phyloP scores from a whole-genome alignment of 2,113 vertebrate species.

The Sylvilagus bachmani region DNA sequence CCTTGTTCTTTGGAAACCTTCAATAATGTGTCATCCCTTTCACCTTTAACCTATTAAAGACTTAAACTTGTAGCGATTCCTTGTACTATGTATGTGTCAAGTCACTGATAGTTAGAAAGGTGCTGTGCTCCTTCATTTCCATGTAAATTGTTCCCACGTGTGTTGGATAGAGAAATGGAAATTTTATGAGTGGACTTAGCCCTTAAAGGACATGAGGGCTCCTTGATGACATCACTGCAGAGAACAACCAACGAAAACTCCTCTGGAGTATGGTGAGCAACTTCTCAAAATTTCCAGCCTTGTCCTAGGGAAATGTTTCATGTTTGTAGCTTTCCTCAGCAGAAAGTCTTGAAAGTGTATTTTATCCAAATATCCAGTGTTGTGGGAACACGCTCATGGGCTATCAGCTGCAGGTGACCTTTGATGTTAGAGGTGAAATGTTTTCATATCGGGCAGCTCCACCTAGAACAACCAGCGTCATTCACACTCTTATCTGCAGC shows the following conservation, averaged over 20 bases:
- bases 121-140: conserved; percentile 38
- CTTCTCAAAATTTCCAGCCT: not conserved
- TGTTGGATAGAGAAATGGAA: conserved; percentile 18
- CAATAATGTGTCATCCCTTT: not conserved
- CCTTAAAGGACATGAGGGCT: conserved; percentile 2
- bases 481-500: not conserved
- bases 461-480: not conserved
- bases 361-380: conserved; percentile 34
- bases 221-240: conserved; percentile 3
- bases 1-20: conserved; percentile 37
- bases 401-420: not conserved
- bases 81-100: not conserved
- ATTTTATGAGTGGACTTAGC: not conserved
- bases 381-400: not conserved
- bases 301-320: not conserved
- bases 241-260: not conserved
- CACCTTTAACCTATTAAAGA: conserved; percentile 7
- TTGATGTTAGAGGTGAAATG: not conserved
- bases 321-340: not conserved
- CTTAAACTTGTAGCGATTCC: not conserved
- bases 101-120: conserved; percentile 23
- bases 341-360: not conserved
- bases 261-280: not conserved
- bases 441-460: not conserved
- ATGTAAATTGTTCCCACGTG: conserved; percentile 51